Base-by-base conservation (phyloP, 2,888 invertebrate genomes). In the Trichacis sp. region DNA sequence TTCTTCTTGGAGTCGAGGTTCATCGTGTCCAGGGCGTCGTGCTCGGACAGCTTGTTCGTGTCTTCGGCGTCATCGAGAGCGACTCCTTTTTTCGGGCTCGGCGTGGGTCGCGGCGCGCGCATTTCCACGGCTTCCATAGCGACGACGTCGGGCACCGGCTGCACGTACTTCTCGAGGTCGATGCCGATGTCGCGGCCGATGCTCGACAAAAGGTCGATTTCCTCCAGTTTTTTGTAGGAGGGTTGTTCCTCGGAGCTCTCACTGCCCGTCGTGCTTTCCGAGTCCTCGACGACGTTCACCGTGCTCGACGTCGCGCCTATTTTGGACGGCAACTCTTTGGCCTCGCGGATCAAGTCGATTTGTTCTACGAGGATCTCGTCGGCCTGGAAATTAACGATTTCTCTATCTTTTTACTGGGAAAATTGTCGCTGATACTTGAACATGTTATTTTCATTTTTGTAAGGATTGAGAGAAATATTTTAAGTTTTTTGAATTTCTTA, bases 1-100 rank as follows among this genome's bases (percentile, higher is more conserved):
- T 87, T 88, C 75, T 88, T 88, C 46, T 87, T 84, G 3, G 85
- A 83, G 52, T 87, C 85, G 1, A 80, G 81, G 40, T 83, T 82
- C 33, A 50, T 86, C 71, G 72, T 64, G 19, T 81, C 74, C 54
- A 78, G 58, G 15, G 77, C 63, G 19, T 79, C 70, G 55, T 79
- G 61, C 70, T 84, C 74, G 2, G 40, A 40, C 64, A 84, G 64
- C 42, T 82, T 82, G 49, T 81, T 82, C 1, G 80, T 80, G 45
- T 82, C 82, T 33, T 78, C 77, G 5, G 29, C 29, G n/a, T n/a
- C n/a, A 9, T 5, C 6, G 2, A 2, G 2, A 3, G 36, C 12
- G n/a, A 9, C 36, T 5, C 3, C 12, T 36, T 36, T 12, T 9
- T 36, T n/a, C 3, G 3, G 3, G 4, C 3, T n/a, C 12, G 3